Evolutionary conservation across 1,140 invertebrate species (phyloP).

Genomic region (Drosophila aff.): DNA sequence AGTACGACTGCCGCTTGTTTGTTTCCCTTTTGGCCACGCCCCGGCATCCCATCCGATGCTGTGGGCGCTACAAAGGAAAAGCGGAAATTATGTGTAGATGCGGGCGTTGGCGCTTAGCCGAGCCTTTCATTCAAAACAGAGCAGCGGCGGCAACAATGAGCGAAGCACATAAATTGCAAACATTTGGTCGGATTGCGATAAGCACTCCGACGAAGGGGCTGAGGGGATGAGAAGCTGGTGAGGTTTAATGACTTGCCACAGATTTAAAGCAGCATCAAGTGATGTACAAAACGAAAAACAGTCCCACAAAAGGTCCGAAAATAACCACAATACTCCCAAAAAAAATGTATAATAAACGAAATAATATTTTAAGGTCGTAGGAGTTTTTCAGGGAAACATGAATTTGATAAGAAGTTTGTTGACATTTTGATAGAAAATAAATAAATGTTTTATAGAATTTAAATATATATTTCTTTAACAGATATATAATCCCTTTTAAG

Average conservation of each 20-base stretch:
- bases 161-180: slow-evolving; percentile 66
- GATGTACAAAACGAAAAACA: not conserved
- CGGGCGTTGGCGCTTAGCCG: slow-evolving; percentile 70
- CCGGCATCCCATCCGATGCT: slow-evolving; percentile 37
- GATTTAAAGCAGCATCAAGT: slow-evolving; percentile 11
- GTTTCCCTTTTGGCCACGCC: slow-evolving; percentile 57
- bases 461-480: too few relatives aligned
- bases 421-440: not conserved
- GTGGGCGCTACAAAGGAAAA: slow-evolving; percentile 77
- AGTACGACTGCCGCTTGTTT: slow-evolving; percentile 81
- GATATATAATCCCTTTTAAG: too few relatives aligned
- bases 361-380: not conserved
- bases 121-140: slow-evolving; percentile 42
- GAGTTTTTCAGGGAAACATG: too few relatives aligned
- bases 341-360: not conserved
- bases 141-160: slow-evolving; percentile 34
- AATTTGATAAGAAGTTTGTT: too few relatives aligned
- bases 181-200: slow-evolving; percentile 60
- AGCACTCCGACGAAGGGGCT: slow-evolving; percentile 21
- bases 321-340: not conserved
- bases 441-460: not conserved
- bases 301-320: not conserved
- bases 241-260: slow-evolving; percentile 53
- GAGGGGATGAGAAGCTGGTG: not conserved
- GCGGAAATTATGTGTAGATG: slow-evolving; percentile 79